These are phyloP conservation scores for Erythrolamprus reginae DNA, from an alignment of 2,113 vertebrate species.

Conservation along the genomic window DNA sequence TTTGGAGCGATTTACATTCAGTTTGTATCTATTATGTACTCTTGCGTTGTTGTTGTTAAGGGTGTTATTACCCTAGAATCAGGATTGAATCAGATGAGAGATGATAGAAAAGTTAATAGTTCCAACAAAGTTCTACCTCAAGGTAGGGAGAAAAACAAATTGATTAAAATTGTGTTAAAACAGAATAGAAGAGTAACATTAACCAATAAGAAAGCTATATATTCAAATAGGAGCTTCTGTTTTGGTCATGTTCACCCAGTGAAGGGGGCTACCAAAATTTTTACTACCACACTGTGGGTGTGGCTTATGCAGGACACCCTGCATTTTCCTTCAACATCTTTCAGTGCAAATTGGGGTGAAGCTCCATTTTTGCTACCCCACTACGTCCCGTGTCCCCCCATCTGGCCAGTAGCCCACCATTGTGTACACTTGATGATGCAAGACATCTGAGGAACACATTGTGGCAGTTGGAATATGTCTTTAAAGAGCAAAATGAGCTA, in stretches of 20 bases:
- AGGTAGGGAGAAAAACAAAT: not conserved
- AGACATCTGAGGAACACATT: not conserved
- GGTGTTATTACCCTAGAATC: not conserved
- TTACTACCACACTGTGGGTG: too few relatives aligned
- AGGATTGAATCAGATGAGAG: not conserved
- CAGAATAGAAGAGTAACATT: not conserved
- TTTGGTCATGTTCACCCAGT: too few relatives aligned
- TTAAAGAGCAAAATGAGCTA: not conserved
- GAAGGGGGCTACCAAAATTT: too few relatives aligned
- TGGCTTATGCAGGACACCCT: too few relatives aligned
- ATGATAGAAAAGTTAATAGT: not conserved
- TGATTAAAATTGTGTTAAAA: not conserved
- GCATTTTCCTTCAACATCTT: too few relatives aligned
- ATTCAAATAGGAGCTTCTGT: not conserved
- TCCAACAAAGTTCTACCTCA: not conserved
- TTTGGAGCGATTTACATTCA: too few relatives aligned
- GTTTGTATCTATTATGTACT: too few relatives aligned
- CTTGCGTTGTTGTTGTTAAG: too few relatives aligned
- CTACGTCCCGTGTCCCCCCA: too few relatives aligned
- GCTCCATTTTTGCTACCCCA: too few relatives aligned
- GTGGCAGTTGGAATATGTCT: not conserved
- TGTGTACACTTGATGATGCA: not conserved
- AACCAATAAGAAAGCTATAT: not conserved
- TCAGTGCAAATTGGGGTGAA: too few relatives aligned
- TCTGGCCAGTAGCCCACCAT: too few relatives aligned